These are phyloP conservation scores for Chiroxiphia lanceolata DNA, from an alignment of 2,797 vertebrate genomes.

Conservation along the genomic window DNA sequence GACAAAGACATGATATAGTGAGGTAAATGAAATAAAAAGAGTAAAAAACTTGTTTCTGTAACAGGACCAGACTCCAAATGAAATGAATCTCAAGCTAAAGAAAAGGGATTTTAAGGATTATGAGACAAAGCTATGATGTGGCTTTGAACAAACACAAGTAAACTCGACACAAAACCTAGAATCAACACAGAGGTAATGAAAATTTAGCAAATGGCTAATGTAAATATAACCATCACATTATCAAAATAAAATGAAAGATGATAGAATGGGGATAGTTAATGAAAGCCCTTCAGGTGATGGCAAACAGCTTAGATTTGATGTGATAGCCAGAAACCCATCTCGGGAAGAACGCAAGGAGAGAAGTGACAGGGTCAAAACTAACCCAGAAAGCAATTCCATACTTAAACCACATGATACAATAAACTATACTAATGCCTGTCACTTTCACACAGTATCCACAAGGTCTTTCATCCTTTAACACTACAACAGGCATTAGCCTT, in stretches of 20 bases:
- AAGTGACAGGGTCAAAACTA: conserved; percentile 10
- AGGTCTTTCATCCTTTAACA: not conserved
- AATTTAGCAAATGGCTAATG: not conserved
- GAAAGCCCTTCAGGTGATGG: conserved; percentile 8
- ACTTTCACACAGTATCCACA: not conserved
- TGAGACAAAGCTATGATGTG: not conserved
- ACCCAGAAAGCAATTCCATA: not conserved
- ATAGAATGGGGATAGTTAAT: conserved; percentile 22
- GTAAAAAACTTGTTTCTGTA: not conserved
- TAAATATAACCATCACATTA: not conserved
- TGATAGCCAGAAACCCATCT: not conserved
- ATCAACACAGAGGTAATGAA: not conserved
- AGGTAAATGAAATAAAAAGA: not conserved
- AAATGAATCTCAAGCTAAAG: not conserved
- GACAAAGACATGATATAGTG: not conserved
- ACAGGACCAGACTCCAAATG: not conserved
- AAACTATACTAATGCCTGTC: not conserved
- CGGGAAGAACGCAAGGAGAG: not conserved
- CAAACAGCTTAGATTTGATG: not conserved
- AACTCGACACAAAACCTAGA: not conserved
- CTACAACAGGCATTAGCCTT: not conserved
- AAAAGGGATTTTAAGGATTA: not conserved
- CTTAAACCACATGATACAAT: not conserved
- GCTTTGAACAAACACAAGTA: not conserved
- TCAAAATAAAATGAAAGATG: conserved; percentile 30